Evolutionary conservation across 2,797 vertebrate genomes (phyloP), one percentile per base, ranked within the genome.

Genomic region (Channallabes apus): DNA sequence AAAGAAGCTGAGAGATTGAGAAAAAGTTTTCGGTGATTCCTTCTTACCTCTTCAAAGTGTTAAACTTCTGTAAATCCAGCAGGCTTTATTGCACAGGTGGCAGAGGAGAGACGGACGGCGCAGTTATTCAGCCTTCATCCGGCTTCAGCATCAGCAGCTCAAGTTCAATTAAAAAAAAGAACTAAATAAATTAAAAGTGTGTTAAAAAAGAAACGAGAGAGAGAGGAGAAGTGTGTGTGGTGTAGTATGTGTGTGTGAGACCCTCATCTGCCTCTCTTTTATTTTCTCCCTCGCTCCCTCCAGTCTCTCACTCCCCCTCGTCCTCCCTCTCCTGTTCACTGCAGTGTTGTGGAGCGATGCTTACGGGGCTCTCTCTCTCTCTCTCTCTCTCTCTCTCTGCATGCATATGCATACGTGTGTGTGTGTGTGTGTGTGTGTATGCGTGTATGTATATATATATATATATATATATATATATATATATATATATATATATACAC

Each of bases 171-270:
- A 0, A 35, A 35, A 35, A 1, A n/a, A 68, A 38, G 22, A 69
- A 41, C 5, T 3, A 24, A 29, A 20, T 54, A 27, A 58, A 59
- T 56, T n/a, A 9, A 59, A 58, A 71, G 80, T 54, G n/a, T 27
- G 29, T 29, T 54, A 15, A 75, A 59, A 41, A 56, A 80, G 77
- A 69, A 62, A 80, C 17, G 20, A 32, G 54, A 56, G 73, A 67
- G 22, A 75, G 59, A 72, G 54, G 35, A 62, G 67, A 41, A 89
- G 80, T 62, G 85, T 71, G 27, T 67, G 32, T 75, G 46, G 51
- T 38, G 46, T 67, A 46, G 41, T 46, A 46, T 59, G 76, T 73
- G 72, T 54, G 77, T 58, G 32, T 61, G 71, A 29, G 71, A 82
- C 65, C 1, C 62, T 80, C 62, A 62, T 54, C 64, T 29, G 22